Percentiles rank a stretch among this genome's conserved stretches.
Conservation (phyloP, 2,888 invertebrate genomes). For the Agrilus biguttatus region DNA sequence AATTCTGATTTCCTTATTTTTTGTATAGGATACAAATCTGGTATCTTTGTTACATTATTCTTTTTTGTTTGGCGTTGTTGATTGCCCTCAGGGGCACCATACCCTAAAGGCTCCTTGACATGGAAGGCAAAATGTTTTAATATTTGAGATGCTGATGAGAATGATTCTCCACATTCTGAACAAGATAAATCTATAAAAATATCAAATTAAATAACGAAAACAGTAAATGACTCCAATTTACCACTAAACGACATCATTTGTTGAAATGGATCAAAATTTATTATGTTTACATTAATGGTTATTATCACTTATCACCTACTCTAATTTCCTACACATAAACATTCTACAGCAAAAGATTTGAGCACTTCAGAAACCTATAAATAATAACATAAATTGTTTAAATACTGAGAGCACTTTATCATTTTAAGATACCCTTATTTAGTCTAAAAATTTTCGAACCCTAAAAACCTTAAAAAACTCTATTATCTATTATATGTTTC, state of each 20-base stretch:
- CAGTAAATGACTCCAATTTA: conserved; percentile 2
- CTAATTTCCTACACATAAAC: no score
- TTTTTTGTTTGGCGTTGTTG: conserved; percentile 3
- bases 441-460: no score
- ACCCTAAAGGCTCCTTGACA: conserved; percentile 10
- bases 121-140: conserved; percentile 27
- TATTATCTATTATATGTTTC: no score
- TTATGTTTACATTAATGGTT: no score
- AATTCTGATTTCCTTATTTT: conserved; percentile 1
- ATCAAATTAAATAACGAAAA: background rate
- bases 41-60: conserved; percentile 9
- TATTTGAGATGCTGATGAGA: conserved; percentile 21
- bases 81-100: conserved; percentile 1
- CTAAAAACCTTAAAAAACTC: no score
- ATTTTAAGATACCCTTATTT: no score
- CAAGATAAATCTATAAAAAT: conserved; percentile 16
- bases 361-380: no score
- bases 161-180: conserved; percentile 20
- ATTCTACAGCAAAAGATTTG: no score
- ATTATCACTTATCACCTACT: no score
- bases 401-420: no score
- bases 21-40: conserved; percentile 17
- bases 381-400: no score
- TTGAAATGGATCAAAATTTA: background rate
- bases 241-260: conserved; percentile 8